Evolutionary conservation across 2,797 vertebrate species (phyloP).

Genomic region (Onychomys leucogaster): DNA sequence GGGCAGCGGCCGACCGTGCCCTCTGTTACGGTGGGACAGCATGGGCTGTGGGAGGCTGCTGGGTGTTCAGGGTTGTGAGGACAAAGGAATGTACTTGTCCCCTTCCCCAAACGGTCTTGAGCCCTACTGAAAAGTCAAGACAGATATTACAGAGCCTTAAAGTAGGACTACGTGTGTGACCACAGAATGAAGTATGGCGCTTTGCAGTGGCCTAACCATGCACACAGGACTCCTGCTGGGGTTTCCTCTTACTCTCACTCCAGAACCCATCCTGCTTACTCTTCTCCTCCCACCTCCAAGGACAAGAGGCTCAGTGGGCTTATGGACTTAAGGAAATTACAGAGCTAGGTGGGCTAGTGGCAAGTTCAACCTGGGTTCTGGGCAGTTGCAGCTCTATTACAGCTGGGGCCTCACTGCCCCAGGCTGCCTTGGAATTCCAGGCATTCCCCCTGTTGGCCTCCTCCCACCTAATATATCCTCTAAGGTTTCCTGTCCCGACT

Average conservation of each 20-base stretch:
- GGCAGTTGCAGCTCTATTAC: too few species aligned
- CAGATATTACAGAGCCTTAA: neutral
- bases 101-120: neutral
- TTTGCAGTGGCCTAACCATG: neutral
- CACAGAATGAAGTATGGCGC: neutral
- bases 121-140: neutral
- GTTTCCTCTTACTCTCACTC: neutral
- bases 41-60: fast-evolving
- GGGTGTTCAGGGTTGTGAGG: neutral
- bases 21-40: fast-evolving
- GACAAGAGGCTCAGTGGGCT: neutral
- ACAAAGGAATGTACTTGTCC: neutral
- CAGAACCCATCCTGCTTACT: neutral
- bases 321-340: neutral
- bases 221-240: neutral
- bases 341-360: neutral
- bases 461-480: neutral
- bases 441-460: slow-evolving; percentile 31
- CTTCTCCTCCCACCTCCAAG: neutral
- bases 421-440: slow-evolving; percentile 33
- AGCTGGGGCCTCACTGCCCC: neutral
- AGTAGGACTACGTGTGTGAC: neutral
- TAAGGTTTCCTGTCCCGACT: neutral
- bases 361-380: neutral
- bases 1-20: fast-evolving